Base-by-base conservation (phyloP, 2,888 invertebrate genomes). In the Drosophila atripex region DNA sequence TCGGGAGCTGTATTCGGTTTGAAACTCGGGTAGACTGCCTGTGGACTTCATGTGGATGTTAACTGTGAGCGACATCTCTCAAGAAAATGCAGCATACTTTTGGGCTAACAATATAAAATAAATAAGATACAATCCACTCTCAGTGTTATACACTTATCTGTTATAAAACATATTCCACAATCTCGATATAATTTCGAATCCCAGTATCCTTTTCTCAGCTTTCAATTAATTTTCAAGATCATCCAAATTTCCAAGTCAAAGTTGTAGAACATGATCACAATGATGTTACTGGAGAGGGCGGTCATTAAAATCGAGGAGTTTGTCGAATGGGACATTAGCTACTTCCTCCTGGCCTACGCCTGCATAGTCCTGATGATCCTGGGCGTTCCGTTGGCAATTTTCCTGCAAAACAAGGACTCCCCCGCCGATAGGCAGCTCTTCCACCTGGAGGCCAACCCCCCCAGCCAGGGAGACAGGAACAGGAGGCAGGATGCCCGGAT, bases 381-480 rank as follows among this genome's bases (percentile, higher is more conserved):
- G n/a, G 49, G 49, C 7, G 25, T 66, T 14, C 55, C 66, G 3
- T 7, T 65, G 25, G 45, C 55, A 8, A 18, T 66, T 5, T 6
- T 66, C 8, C 2, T 55, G 18, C 38, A 55, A 14, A 21, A 18
- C 23, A 46, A 50, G 50, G 25, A 52, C 3, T 25, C 46, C 1
- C 32, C 32, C 7, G 2, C 8, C 14, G 58, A 65, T 0, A 25
- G 47, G 18, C 32, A 18, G n/a, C 18, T 21, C 2, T 51, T 30
- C 21, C 41, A 23, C 9, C 18, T 60, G 30, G 60, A 60, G 16
- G 64, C 60, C n/a, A 64, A 60, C 46, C 60, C 21, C 23, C 8
- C 16, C 16, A 16, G 3, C 8, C 25, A 32, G 3, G 47, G n/a
- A 9, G 2, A 1, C 6, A 0, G 1, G 0, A 0, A 32, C 9